phyloP scores from a whole-genome alignment of 1,140 invertebrate species.

The Cherax quadricarinatus region DNA sequence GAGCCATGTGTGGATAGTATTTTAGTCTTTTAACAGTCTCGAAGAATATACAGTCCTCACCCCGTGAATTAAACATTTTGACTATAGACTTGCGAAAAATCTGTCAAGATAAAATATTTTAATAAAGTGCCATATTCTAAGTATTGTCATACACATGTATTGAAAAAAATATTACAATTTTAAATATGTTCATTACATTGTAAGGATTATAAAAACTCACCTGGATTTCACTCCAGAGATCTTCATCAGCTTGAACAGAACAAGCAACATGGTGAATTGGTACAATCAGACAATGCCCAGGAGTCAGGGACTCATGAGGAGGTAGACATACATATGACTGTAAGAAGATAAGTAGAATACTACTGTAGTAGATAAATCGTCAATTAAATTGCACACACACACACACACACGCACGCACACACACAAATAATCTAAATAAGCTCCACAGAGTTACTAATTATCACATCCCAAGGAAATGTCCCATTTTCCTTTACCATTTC shows the following conservation, averaged over 20 bases:
- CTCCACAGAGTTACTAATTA: no score
- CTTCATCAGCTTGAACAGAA: constrained; percentile 91
- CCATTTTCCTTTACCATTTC: no score
- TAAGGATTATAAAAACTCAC: constrained; percentile 77
- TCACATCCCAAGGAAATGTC: no score
- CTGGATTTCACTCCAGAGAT: constrained; percentile 93
- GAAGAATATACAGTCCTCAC: constrained; percentile 93
- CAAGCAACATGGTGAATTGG: constrained; percentile 89
- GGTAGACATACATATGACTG: constrained; percentile 88
- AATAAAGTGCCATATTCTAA: not conserved
- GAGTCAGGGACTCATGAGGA: constrained; percentile 85
- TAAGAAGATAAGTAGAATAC: constrained; percentile 18
- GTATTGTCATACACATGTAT: not conserved
- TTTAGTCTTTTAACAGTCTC: constrained; percentile 88
- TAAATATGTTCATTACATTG: not conserved
- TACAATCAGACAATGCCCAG: constrained; percentile 91
- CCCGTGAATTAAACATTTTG: constrained; percentile 84
- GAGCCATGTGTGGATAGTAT: constrained; percentile 88
- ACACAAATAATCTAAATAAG: no score
- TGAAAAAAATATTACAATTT: not conserved
- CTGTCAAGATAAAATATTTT: constrained; percentile 74
- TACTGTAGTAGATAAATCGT: no score
- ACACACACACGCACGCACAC: no score
- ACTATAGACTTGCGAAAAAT: constrained; percentile 86
- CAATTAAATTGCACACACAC: not conserved